Conservation (phyloP, 2,797 vertebrate species). For the Hippoglossus hippoglossus region DNA sequence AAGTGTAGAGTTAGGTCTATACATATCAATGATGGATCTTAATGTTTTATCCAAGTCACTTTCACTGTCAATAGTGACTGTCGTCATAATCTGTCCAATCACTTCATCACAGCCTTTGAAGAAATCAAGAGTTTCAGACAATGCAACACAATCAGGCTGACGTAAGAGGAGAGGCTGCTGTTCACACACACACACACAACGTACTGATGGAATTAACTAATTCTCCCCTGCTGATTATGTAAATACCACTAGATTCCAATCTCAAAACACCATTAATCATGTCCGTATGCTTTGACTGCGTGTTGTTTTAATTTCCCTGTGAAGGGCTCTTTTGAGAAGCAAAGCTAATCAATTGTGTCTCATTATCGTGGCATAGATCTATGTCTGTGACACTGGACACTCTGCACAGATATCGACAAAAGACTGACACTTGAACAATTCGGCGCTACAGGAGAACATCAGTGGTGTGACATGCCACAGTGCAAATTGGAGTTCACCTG, state of each 20-base stretch:
- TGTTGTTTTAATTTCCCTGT: constrained; percentile 75
- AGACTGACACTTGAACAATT: constrained; percentile 55
- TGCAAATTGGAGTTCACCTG: constrained; percentile 30
- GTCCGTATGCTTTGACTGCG: constrained; percentile 68
- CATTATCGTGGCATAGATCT: constrained; percentile 79
- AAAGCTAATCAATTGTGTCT: constrained; percentile 81
- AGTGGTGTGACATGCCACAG: constrained; percentile 1
- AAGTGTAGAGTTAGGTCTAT: no score
- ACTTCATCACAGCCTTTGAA: constrained; percentile 47
- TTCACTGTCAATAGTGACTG: constrained; percentile 28
- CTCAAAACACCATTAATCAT: constrained; percentile 80
- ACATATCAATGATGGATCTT: not conserved
- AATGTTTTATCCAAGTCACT: not conserved
- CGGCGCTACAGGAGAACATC: constrained; percentile 24
- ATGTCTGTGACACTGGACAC: constrained; percentile 60
- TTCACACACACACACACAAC: constrained; percentile 15
- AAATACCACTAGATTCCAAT: constrained; percentile 74
- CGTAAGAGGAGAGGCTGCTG: constrained; percentile 26
- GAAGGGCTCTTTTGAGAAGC: constrained; percentile 71
- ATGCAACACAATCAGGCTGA: constrained; percentile 52
- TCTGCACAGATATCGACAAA: constrained; percentile 65
- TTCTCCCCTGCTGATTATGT: constrained; percentile 73
- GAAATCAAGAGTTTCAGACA: constrained; percentile 58
- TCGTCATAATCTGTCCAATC: constrained; percentile 52
- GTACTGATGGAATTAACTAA: constrained; percentile 50